Percentiles rank a stretch among this genome's conserved stretches.
These are phyloP conservation scores for Sarcophaga variegata DNA, from an alignment of 2,888 invertebrate species.

Conservation along the genomic window DNA sequence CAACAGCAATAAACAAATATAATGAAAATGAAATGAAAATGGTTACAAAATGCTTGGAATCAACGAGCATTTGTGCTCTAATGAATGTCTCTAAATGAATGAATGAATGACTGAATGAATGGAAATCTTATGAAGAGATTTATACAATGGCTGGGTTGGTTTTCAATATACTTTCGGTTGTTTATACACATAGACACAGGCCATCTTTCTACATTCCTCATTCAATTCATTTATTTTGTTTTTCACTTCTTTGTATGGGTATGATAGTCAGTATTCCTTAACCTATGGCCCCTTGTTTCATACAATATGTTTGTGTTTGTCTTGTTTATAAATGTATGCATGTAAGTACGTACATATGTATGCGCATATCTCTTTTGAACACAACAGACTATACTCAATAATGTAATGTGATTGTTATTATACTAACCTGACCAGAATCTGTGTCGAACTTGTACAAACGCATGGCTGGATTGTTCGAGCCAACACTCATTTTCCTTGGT, in stretches of 20 bases:
- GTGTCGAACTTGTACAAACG: constrained; percentile 95
- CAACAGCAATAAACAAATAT: background rate
- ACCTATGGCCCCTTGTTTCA: background rate
- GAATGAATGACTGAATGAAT: background rate
- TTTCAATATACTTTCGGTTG: background rate
- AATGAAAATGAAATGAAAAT: constrained; percentile 23
- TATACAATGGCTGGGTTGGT: background rate
- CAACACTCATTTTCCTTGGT: constrained; percentile 89
- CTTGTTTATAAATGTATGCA: background rate
- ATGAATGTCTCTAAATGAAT: constrained; percentile 39
- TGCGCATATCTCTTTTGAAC: background rate
- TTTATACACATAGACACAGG: too few species aligned
- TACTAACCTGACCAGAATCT: constrained; percentile 90
- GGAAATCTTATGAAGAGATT: background rate
- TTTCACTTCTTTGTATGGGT: background rate
- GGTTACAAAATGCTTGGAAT: background rate
- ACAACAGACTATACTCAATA: constrained; percentile 34
- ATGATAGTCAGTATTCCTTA: background rate
- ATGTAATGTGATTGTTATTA: constrained; percentile 64
- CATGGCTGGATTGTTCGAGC: constrained; percentile 93
- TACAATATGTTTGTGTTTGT: background rate
- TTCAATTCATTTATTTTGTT: background rate
- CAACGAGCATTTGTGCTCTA: constrained; percentile 5
- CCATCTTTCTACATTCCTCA: background rate
- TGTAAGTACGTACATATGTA: constrained; percentile 10